A percentile compares a stretch with the other conserved stretches of the same genome.
These are phyloP conservation scores for Hylaeus anthracinus DNA, from an alignment of 1,140 invertebrate species.

Conservation along the genomic window DNA sequence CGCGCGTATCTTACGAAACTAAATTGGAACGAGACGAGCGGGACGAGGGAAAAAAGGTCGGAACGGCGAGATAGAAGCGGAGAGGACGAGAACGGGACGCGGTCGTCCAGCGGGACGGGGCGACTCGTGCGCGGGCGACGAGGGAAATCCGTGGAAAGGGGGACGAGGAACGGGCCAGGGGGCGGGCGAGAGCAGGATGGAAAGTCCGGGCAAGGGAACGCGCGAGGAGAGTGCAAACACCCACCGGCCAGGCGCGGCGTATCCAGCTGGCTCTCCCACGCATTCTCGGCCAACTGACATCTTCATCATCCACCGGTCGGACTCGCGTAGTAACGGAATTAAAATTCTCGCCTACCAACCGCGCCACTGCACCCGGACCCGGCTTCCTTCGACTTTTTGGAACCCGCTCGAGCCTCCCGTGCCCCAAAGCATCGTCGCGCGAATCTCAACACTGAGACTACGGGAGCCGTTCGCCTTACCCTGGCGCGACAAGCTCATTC, in stretches of 20 bases:
- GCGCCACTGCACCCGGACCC: constrained; percentile 2
- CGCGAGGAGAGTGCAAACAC: constrained; percentile 65
- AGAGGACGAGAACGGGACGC: constrained; percentile 2
- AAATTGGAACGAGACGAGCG: constrained; percentile 63
- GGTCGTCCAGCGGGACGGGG: not conserved
- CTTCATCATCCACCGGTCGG: constrained; percentile 69
- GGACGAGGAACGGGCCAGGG: not conserved
- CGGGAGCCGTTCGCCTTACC: too few relatives aligned
- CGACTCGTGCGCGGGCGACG: not conserved
- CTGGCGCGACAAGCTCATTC: too few relatives aligned
- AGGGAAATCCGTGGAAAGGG: constrained; percentile 9
- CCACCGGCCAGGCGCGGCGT: constrained; percentile 62
- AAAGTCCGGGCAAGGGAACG: constrained; percentile 41
- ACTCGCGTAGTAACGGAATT: constrained; percentile 67
- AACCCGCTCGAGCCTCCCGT: not conserved
- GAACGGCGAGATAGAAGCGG: constrained; percentile 21
- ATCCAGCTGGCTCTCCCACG: constrained; percentile 72
- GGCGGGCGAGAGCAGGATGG: constrained; percentile 10
- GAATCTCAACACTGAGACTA: too few relatives aligned
- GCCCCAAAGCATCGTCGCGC: not conserved
- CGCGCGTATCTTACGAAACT: constrained; percentile 67
- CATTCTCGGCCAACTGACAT: constrained; percentile 69
- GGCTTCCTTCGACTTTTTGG: constrained; percentile 17
- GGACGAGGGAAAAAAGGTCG: constrained; percentile 16
- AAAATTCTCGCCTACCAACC: constrained; percentile 49